Base-by-base conservation (phyloP, 2,888 invertebrate species). In the Parapristionchus giblindavisi region DNA sequence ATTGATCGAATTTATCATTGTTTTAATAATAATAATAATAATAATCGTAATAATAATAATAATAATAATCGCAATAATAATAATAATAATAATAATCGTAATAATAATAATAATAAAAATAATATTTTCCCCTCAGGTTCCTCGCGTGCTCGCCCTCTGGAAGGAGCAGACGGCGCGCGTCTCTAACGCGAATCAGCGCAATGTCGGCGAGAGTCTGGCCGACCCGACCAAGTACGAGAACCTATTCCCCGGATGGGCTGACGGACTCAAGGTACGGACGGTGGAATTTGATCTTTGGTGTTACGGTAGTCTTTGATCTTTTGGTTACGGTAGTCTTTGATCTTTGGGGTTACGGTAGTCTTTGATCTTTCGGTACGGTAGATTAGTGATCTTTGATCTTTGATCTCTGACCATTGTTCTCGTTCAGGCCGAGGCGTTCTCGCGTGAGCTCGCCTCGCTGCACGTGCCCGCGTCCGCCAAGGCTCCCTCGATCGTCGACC, bases 151-250 rank as follows among this genome's bases (percentile, higher is more conserved):
- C 0, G 92, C 92, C 77, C 88, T 94, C 70, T 99, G 99, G 99
- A 92, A 94, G 80, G 93, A 93, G 72, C 92, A 93, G 68, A 83
- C 83, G n/a, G 76, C 77, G 5, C 70, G 72, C 14, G 56, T 60
- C 65, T 40, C 68, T 75, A 34, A 43, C 63, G 29, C 81, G 14
- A 73, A 60, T 27, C 73, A 61, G 52, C 43, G 73, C 24, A 61
- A 73, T 36, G 73, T 73, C 27, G 85, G 84, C 43, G 94, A 96
- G 87, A 94, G 95, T 66, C 91, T 99, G 77, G 98, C 99, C 0
- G 96, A 97, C 91, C 99, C 98, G 0, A 92, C 92, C 60, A 93
- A 95, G 84, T 99, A 99, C 88, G 95, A 95, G 88, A 99, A 99
- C 90, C 91, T 99, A 76, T 99, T 99, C 89, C 95, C 96, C 0